phyloP scores from a whole-genome alignment of 2,113 vertebrate species.

The Carollia perspicillata region DNA sequence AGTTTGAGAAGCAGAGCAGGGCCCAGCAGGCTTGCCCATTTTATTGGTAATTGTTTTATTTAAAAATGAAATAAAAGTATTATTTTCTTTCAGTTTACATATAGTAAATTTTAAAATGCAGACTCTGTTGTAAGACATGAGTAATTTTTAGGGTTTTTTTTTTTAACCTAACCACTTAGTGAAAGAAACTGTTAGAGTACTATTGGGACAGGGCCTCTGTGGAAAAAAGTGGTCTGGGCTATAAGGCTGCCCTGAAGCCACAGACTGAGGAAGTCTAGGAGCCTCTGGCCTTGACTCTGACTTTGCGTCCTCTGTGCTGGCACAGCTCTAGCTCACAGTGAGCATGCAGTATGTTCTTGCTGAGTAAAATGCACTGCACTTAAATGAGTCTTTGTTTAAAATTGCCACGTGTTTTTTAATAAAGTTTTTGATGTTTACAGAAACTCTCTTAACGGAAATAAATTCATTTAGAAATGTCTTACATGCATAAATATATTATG shows the following conservation, averaged over 20 bases:
- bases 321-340: background rate
- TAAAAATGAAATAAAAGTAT: background rate
- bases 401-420: background rate
- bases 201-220: background rate
- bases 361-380: background rate
- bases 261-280: background rate
- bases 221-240: background rate
- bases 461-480: constrained; percentile 19
- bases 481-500: background rate
- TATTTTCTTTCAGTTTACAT: background rate
- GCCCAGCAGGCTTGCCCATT: background rate
- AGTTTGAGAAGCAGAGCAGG: background rate
- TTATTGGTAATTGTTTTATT: background rate
- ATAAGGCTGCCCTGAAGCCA: background rate
- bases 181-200: background rate
- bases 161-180: background rate
- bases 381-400: background rate
- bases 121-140: background rate
- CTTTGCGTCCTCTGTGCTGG: background rate
- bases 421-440: background rate
- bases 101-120: background rate
- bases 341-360: background rate
- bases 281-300: background rate
- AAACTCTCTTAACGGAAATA: background rate
- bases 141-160: background rate